A percentile compares a stretch with the other conserved stretches of the same genome.
Conservation (phyloP, 2,888 invertebrate genomes). For the Morinoia aosen region DNA sequence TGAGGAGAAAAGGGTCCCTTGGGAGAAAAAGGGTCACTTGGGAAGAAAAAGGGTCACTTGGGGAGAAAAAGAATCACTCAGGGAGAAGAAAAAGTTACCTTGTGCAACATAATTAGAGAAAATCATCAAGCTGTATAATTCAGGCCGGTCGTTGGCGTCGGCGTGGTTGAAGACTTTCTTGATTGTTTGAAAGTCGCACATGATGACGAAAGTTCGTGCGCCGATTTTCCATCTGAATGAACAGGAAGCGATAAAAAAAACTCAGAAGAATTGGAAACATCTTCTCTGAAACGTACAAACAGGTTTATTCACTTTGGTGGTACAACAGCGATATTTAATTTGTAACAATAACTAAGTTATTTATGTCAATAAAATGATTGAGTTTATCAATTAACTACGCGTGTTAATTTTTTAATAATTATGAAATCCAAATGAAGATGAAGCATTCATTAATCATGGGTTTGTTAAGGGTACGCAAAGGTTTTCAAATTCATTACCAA, state of each 20-base stretch:
- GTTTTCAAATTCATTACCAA: too few species aligned
- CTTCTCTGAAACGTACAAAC: not conserved
- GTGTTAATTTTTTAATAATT: too few species aligned
- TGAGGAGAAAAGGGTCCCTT: too few species aligned
- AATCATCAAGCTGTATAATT: constrained; percentile 18
- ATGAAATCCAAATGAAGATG: too few species aligned
- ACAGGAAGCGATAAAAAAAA: not conserved
- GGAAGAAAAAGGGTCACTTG: too few species aligned
- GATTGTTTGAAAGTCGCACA: constrained; percentile 40
- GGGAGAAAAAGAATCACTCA: not conserved
- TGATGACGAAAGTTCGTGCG: not conserved
- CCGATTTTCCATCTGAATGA: constrained; percentile 44
- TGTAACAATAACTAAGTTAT: not conserved
- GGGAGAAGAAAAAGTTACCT: not conserved
- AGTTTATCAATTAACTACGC: too few species aligned
- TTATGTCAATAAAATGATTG: too few species aligned
- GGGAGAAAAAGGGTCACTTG: too few species aligned
- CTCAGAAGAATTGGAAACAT: not conserved
- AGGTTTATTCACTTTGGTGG: not conserved
- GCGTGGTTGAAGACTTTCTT: constrained; percentile 44
- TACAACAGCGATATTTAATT: not conserved
- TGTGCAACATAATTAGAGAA: not conserved
- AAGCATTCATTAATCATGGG: too few species aligned
- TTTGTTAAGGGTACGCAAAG: too few species aligned
- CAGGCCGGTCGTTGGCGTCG: constrained; percentile 7